phyloP scores from a whole-genome alignment of 2,888 invertebrate species.

The Rotaria magnacalcarata region DNA sequence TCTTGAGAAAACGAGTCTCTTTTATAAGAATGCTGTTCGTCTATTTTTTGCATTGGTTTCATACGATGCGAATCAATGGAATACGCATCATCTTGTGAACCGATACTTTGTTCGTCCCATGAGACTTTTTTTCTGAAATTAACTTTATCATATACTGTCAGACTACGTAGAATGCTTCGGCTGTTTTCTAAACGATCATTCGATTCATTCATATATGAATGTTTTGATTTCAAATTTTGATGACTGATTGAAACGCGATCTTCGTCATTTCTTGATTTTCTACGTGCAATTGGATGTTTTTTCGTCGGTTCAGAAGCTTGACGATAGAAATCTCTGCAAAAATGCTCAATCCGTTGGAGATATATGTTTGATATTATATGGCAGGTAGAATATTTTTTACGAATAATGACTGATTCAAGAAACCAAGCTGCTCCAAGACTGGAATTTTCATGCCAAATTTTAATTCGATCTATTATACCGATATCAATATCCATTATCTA shows the following conservation, averaged over 20 bases:
- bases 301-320: not conserved
- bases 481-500: conserved; percentile 29
- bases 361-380: not conserved
- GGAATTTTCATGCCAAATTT: conserved; percentile 34
- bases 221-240: not conserved
- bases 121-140: not conserved
- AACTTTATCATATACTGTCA: not conserved
- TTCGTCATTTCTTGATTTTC: not conserved
- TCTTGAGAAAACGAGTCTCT: not conserved
- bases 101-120: conserved; percentile 34
- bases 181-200: not conserved
- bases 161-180: conserved; percentile 33
- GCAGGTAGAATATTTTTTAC: not conserved
- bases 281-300: not conserved
- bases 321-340: not conserved
- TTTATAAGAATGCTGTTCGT: not conserved
- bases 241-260: not conserved
- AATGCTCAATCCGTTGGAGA: not conserved
- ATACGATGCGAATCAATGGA: not conserved
- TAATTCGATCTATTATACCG: not conserved
- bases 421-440: not conserved
- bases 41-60: not conserved
- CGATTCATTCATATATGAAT: not conserved
- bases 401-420: conserved; percentile 10
- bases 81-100: not conserved